These are phyloP conservation scores for Lycia hirtaria DNA, from an alignment of 2,888 invertebrate species.

Conservation along the genomic window DNA sequence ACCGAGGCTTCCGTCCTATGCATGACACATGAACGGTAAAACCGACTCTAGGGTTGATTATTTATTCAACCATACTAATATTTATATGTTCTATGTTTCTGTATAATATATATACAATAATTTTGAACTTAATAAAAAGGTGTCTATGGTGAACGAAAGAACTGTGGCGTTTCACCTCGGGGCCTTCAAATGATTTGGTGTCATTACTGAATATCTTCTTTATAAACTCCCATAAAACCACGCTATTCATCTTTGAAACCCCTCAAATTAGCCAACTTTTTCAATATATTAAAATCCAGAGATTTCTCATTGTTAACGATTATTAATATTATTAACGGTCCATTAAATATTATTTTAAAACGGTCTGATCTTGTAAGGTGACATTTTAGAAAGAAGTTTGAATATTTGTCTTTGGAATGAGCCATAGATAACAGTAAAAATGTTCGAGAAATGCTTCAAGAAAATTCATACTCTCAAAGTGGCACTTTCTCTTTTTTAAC, in stretches of 20 bases:
- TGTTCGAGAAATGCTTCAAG: not conserved
- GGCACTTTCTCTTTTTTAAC: constrained; percentile 1
- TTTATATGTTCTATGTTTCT: no score
- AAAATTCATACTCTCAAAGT: not conserved
- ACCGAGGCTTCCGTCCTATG: no score
- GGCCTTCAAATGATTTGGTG: constrained; percentile 34
- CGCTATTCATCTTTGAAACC: constrained; percentile 4
- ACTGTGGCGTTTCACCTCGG: no score
- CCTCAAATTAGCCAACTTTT: constrained; percentile 13
- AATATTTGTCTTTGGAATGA: constrained; percentile 12
- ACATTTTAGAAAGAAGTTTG: constrained; percentile 8
- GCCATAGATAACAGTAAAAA: constrained; percentile 10
- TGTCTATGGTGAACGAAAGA: no score
- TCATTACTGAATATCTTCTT: not conserved
- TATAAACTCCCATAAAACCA: not conserved
- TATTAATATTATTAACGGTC: constrained; percentile 17
- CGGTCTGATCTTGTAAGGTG: constrained; percentile 4
- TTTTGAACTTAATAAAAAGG: no score
- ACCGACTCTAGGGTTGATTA: no score
- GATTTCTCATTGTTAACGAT: constrained; percentile 10
- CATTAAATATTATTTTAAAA: constrained; percentile 7
- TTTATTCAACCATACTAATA: no score
- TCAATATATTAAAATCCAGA: constrained; percentile 12
- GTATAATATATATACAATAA: no score
- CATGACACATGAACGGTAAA: no score